Base-by-base conservation (phyloP, 2,113 vertebrate species). In the Myxocyprinus asiaticus region DNA sequence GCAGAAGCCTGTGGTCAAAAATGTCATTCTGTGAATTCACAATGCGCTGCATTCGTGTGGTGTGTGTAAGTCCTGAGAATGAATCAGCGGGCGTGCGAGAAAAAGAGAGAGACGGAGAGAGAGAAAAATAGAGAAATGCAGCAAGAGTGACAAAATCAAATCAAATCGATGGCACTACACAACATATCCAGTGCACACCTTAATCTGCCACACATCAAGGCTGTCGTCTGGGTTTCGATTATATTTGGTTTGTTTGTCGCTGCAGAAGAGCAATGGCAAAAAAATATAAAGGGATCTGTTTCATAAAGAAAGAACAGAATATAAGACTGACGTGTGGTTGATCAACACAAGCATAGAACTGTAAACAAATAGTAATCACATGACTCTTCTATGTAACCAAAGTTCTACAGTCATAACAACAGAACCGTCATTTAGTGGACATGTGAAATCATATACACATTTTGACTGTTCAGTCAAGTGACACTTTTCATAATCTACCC, bases 151-250 rank as follows among this genome's bases (percentile, higher is more conserved):
- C 22, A 33, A 33, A 33, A 33, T 33, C 22, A 77, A 59, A 76
- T 64, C 71, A 67, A 76, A 67, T 84, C 51, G 51, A 70, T 78
- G 75, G 44, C 7, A 14, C n/a, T 45, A 47, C 50, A 22, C 50
- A 81, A 59, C 68, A 73, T 43, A 48, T 77, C 17, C 44, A 72
- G 9, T 67, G 55, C 44, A 50, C 63, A 66, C 51, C 12, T 67
- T 63, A 51, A 74, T 15, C 56, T 66, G 76, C 75, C 83, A 74
- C 12, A 43, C 44, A 53, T 69, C 69, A 78, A 65, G 74, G 33
- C 47, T 74, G 64, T 22, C 6, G 33, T 70, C 76, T 51, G 59
- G 66, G 53, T 17, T 74, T 64, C 45, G 62, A 83, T 72, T 80
- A 72, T 56, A n/a, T 48, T 55, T 62, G 47, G 55, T 68, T 72